A percentile compares a stretch with the other conserved stretches of the same genome.
Conservation (phyloP, 2,113 vertebrate species). For the Anas platyrhynchos region DNA sequence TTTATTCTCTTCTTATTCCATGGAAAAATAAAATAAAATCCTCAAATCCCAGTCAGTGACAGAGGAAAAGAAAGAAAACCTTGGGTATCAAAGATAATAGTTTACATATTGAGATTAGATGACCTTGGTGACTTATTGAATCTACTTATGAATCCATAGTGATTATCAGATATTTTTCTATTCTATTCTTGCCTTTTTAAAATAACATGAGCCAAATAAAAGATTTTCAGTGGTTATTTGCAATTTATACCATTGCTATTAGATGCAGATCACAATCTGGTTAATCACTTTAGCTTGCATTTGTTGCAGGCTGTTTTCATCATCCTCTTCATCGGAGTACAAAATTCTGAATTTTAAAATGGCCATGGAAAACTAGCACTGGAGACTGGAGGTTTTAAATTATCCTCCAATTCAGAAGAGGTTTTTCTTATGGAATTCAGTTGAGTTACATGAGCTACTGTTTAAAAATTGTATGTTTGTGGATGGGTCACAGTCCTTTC, state of each 20-base stretch:
- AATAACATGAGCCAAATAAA: neutral
- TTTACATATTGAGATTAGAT: neutral
- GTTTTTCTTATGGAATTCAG: neutral
- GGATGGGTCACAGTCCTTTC: slow-evolving; percentile 10
- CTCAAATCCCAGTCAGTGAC: neutral
- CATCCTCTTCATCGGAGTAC: neutral
- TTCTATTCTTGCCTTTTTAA: neutral
- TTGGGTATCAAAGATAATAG: neutral
- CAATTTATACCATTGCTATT: neutral
- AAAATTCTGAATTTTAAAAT: neutral
- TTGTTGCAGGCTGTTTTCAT: neutral
- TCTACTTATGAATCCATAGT: neutral
- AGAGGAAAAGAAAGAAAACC: neutral
- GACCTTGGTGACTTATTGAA: neutral
- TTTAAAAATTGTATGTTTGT: neutral
- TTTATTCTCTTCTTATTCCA: neutral
- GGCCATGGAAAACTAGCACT: neutral
- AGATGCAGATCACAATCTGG: neutral
- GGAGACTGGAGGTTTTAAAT: neutral
- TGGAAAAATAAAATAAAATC: neutral
- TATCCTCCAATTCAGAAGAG: neutral
- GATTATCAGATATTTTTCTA: neutral
- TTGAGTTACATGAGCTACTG: neutral
- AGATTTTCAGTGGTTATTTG: neutral
- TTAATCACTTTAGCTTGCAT: neutral